Base-by-base conservation (phyloP, 2,113 vertebrate genomes). In the Dasyprocta punctata region DNA sequence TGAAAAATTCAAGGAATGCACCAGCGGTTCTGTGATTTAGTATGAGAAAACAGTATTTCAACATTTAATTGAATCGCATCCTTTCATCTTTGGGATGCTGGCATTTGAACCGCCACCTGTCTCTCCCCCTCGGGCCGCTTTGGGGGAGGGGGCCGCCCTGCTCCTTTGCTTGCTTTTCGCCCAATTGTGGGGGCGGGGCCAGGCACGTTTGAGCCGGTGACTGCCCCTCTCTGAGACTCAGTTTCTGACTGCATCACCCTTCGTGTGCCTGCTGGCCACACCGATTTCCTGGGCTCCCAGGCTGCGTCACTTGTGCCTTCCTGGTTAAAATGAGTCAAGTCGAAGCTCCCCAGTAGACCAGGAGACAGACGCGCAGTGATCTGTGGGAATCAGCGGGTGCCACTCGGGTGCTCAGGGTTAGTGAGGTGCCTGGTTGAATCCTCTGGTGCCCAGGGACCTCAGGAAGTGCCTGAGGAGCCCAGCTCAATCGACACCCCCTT, bases 1-100 rank as follows among this genome's bases (percentile, higher is more conserved):
- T 98, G 98, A 99, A 99, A 99, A 99, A 99, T 99, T 99, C 94
- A 90, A 98, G 99, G 99, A 99, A 99, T 99, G 99, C 98, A 98
- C 98, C 99, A 99, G 98, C 98, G 98, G 99, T 99, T 97, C 96
- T 96, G 94, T 98, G 95, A 98, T 98, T 98, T 98, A 98, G 98
- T 97, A 97, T 24, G 94, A 98, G 98, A 98, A 98, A 98, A 98
- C 97, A 98, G 97, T 78, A 97, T 97, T 98, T 98, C 98, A 98
- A 98, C 98, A 95, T 97, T 98, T 98, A 95, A 99, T 98, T 60
- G 97, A 98, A 96, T 98, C 69, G 89, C 85, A 11, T 0, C 2
- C 98, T 99, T 99, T 98, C 98, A 98, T 99, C 98, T 98, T 97
- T 84, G 92, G 95, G 96, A 92, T 69, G 22, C 85, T 1, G 13